phyloP scores from a whole-genome alignment of 2,888 invertebrate genomes.

The Trichopria drosophilae region DNA sequence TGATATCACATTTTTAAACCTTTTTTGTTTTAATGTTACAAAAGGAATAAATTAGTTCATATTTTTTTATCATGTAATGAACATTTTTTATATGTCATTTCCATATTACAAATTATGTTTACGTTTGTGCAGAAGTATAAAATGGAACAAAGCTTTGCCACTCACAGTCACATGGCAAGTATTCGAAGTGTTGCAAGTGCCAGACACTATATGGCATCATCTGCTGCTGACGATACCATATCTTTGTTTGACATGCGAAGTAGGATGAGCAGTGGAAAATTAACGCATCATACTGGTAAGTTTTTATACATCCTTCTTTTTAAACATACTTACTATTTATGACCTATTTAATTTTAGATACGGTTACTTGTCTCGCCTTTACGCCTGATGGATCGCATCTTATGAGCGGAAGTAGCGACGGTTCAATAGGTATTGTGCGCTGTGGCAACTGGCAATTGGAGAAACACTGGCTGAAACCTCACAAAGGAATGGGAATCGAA shows the following conservation, averaged over 20 bases:
- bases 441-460: slow-evolving; percentile 85
- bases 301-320: too few species aligned
- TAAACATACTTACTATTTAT: not conserved
- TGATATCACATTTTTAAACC: too few species aligned
- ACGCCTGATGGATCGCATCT: slow-evolving; percentile 77
- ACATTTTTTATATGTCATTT: slow-evolving; percentile 8
- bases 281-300: slow-evolving; percentile 78
- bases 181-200: slow-evolving; percentile 73
- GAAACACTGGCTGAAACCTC: slow-evolving; percentile 80
- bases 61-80: not conserved
- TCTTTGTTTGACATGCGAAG: slow-evolving; percentile 80
- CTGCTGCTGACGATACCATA: slow-evolving; percentile 87
- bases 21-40: too few species aligned
- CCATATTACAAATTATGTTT: slow-evolving; percentile 6
- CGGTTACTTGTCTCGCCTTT: slow-evolving; percentile 78
- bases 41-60: too few species aligned
- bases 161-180: slow-evolving; percentile 82
- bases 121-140: slow-evolving; percentile 59
- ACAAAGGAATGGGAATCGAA: slow-evolving; percentile 75
- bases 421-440: slow-evolving; percentile 78
- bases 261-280: slow-evolving; percentile 76
- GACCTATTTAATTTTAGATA: slow-evolving; percentile 57
- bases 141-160: slow-evolving; percentile 81
- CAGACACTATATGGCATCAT: slow-evolving; percentile 79
- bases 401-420: slow-evolving; percentile 83